phyloP scores from a whole-genome alignment of 1,140 invertebrate genomes.

The Drosophila erecta region DNA sequence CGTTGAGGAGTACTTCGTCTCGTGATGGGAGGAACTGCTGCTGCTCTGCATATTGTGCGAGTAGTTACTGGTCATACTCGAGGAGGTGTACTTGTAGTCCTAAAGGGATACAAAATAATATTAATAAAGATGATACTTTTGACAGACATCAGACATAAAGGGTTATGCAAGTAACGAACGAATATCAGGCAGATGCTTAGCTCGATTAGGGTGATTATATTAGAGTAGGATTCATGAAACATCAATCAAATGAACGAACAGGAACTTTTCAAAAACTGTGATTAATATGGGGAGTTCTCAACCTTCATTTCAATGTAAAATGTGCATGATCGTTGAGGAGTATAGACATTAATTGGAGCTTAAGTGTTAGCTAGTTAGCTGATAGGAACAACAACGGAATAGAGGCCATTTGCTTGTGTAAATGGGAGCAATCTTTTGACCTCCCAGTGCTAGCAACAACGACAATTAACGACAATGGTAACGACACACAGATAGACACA shows the following conservation, averaged over 20 bases:
- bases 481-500: conserved; percentile 54
- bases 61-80: conserved; percentile 76
- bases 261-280: not conserved
- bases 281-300: too few relatives aligned
- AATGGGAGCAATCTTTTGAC: conserved; percentile 12
- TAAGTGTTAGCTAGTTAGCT: conserved; percentile 15
- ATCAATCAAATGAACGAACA: conserved; percentile 13
- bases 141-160: not conserved
- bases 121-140: not conserved
- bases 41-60: conserved; percentile 79
- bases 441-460: conserved; percentile 62
- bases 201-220: conserved; percentile 15
- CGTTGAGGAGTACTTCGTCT: conserved; percentile 84
- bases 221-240: conserved; percentile 11
- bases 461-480: conserved; percentile 54
- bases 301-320: not conserved
- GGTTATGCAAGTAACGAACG: conserved; percentile 23
- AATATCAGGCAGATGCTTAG: conserved; percentile 41
- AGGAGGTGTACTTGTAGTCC: conserved; percentile 70
- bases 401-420: conserved; percentile 17
- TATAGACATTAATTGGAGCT: conserved; percentile 12
- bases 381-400: conserved; percentile 25
- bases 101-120: conserved; percentile 7
- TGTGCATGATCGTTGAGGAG: conserved; percentile 20
- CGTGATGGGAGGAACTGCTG: conserved; percentile 57